Percentiles rank a stretch among this genome's conserved stretches.
Conservation (phyloP, 2,113 vertebrate genomes). For the Etheostoma spectabile region DNA sequence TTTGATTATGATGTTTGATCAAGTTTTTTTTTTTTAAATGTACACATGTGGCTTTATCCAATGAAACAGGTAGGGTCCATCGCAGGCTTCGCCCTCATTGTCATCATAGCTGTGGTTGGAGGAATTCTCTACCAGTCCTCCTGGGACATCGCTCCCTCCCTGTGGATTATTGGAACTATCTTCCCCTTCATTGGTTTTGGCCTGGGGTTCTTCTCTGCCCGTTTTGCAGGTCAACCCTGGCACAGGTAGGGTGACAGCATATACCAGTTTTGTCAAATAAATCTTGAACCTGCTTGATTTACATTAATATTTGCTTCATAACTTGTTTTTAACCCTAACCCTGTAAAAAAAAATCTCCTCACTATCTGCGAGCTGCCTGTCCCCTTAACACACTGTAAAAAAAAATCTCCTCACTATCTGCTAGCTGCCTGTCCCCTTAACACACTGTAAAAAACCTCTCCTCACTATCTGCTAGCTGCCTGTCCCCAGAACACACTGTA, state of each 20-base stretch:
- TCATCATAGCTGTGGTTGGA: slow-evolving; percentile 90
- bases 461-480: too few relatives aligned
- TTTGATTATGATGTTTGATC: neutral
- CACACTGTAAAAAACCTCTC: too few relatives aligned
- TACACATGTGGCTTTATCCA: fast-evolving
- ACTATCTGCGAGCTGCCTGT: too few relatives aligned
- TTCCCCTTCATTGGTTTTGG: slow-evolving; percentile 90
- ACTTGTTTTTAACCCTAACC: too few relatives aligned
- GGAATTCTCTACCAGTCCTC: slow-evolving; percentile 93
- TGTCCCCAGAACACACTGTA: too few relatives aligned
- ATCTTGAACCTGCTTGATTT: neutral
- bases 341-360: too few relatives aligned
- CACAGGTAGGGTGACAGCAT: slow-evolving; percentile 84
- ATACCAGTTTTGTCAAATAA: neutral
- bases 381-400: too few relatives aligned
- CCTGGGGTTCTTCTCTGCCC: slow-evolving; percentile 90
- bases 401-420: too few relatives aligned
- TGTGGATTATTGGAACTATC: slow-evolving; percentile 94
- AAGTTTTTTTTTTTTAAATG: neutral
- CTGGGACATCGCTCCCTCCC: slow-evolving; percentile 89
- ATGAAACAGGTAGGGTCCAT: slow-evolving; percentile 89
- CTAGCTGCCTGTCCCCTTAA: too few relatives aligned
- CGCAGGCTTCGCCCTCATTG: slow-evolving; percentile 85
- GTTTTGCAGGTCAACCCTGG: slow-evolving; percentile 91
- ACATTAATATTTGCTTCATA: neutral